A percentile compares a stretch with the other conserved stretches of the same genome.
phyloP scores from a whole-genome alignment of 1,140 invertebrate genomes.

The Lordiphosa stackelbergi region DNA sequence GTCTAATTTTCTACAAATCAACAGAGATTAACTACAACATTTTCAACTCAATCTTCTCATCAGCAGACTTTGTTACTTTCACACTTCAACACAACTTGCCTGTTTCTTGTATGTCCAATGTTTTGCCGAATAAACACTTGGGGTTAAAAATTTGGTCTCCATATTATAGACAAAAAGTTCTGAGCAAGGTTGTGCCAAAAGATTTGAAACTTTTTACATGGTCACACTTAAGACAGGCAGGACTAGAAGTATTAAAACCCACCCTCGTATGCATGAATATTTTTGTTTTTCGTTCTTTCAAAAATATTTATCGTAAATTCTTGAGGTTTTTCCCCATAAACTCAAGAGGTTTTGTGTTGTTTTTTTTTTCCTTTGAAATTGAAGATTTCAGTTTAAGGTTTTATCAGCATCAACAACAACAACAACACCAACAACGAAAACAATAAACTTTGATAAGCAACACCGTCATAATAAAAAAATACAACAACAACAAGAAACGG shows the following conservation, averaged over 20 bases:
- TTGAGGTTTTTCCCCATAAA: slow-evolving; percentile 33
- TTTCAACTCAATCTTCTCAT: no score
- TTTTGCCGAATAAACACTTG: no score
- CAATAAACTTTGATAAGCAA: slow-evolving; percentile 70
- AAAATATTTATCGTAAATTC: slow-evolving; percentile 14
- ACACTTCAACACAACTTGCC: no score
- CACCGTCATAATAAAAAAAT: slow-evolving; percentile 38
- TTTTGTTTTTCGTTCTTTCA: slow-evolving; percentile 1
- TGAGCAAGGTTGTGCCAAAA: neutral
- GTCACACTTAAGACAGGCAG: no score
- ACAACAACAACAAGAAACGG: slow-evolving; percentile 20
- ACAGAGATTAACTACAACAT: no score
- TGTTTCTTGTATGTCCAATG: no score
- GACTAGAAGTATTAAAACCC: no score
- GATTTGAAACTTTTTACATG: neutral
- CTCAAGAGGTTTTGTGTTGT: slow-evolving; percentile 19
- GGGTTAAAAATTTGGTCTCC: no score
- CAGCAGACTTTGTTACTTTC: no score
- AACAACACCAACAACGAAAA: slow-evolving; percentile 28
- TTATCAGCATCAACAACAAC: slow-evolving; percentile 28
- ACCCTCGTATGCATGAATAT: no score
- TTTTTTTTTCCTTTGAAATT: slow-evolving; percentile 13
- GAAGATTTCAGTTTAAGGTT: slow-evolving; percentile 24
- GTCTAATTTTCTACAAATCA: no score
- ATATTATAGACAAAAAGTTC: no score